These are phyloP conservation scores for Polyploca ridens DNA, from an alignment of 2,888 invertebrate species.

Conservation along the genomic window DNA sequence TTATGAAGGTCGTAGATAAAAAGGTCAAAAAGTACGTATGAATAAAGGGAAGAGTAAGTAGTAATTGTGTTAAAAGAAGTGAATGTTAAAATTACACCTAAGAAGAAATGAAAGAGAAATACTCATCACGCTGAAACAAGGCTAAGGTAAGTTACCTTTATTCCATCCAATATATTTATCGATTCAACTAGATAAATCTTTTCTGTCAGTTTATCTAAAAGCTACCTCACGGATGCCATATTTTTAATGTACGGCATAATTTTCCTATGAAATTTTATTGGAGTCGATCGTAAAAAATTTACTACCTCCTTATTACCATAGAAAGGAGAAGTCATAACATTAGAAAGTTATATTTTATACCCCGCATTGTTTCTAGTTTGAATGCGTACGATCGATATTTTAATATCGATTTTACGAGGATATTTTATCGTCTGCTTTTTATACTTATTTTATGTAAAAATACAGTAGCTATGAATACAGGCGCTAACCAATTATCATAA, in stretches of 20 bases:
- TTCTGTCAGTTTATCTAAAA: slow-evolving; percentile 8
- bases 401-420: slow-evolving; percentile 48
- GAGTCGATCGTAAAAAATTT: slow-evolving; percentile 60
- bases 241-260: slow-evolving; percentile 42
- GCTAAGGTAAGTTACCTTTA: not conserved
- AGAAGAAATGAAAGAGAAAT: too few relatives aligned
- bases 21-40: too few relatives aligned
- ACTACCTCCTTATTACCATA: slow-evolving; percentile 63
- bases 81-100: too few relatives aligned
- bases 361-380: slow-evolving; percentile 61
- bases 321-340: slow-evolving; percentile 61
- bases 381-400: slow-evolving; percentile 48
- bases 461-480: not conserved
- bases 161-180: not conserved
- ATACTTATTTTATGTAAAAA: slow-evolving; percentile 28
- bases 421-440: slow-evolving; percentile 39
- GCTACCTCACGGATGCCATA: slow-evolving; percentile 28
- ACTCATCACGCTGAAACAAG: too few relatives aligned
- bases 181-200: not conserved
- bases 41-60: too few relatives aligned
- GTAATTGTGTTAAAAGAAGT: too few relatives aligned
- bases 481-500: not conserved
- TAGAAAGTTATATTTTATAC: slow-evolving; percentile 57
- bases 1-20: too few relatives aligned
- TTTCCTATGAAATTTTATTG: slow-evolving; percentile 50